These are phyloP conservation scores for Aldrovandia affinis DNA, from an alignment of 2,797 vertebrate species.

Conservation along the genomic window DNA sequence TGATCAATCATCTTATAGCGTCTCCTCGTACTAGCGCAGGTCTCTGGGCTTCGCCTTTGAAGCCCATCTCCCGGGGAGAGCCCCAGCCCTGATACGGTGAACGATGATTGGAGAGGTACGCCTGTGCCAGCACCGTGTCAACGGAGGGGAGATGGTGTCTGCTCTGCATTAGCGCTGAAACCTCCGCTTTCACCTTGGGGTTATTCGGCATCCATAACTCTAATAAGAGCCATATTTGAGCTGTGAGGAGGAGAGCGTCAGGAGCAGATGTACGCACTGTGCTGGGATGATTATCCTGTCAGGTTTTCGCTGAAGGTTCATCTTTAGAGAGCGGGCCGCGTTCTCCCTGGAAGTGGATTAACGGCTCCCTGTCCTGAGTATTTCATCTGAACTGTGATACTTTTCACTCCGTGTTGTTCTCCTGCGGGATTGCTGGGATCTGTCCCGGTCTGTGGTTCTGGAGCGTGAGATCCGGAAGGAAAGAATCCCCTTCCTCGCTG, in stretches of 20 bases:
- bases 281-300: constrained; percentile 52
- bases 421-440: neutral
- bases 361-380: neutral
- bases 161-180: constrained; percentile 68
- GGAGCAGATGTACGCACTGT: constrained; percentile 41
- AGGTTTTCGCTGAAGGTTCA: constrained; percentile 37
- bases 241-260: constrained; percentile 53
- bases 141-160: constrained; percentile 65
- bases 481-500: neutral
- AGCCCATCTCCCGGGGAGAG: neutral
- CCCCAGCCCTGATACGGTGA: constrained; percentile 56
- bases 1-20: neutral
- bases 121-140: constrained; percentile 56
- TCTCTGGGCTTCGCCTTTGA: neutral
- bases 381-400: neutral
- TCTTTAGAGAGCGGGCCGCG: constrained; percentile 4
- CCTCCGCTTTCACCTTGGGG: constrained; percentile 57
- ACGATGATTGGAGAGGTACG: constrained; percentile 60
- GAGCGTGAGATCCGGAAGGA: neutral
- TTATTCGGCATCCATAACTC: constrained; percentile 54
- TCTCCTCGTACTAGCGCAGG: too few relatives aligned
- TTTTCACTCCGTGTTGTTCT: neutral
- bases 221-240: constrained; percentile 73
- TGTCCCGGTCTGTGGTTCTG: neutral
- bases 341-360: neutral